Conservation (phyloP, 2,113 vertebrate genomes). For the Gyps fulvus region DNA sequence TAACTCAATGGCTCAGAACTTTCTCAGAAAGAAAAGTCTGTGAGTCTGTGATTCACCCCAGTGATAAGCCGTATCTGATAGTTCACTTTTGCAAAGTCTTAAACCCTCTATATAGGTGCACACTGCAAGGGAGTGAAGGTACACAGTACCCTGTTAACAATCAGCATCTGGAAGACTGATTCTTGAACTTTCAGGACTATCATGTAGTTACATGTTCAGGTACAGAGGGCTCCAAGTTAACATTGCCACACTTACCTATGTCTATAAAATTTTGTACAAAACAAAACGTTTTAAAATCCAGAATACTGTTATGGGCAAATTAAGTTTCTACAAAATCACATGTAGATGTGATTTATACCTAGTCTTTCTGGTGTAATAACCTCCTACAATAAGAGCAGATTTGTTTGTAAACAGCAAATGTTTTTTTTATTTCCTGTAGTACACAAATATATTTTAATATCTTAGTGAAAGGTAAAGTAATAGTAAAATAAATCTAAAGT, state of each 20-base stretch:
- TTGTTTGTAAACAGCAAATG: neutral
- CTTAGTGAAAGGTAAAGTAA: neutral
- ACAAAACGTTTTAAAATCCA: neutral
- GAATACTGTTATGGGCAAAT: neutral
- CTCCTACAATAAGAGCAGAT: neutral
- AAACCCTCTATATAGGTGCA: neutral
- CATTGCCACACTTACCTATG: neutral
- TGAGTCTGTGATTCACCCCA: neutral
- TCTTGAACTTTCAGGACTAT: neutral
- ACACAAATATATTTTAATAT: neutral
- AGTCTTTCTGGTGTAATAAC: neutral
- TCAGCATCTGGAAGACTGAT: neutral
- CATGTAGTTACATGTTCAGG: fast-evolving
- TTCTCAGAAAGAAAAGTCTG: neutral
- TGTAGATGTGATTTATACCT: neutral
- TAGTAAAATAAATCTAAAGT: neutral
- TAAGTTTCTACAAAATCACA: neutral
- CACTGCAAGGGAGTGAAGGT: neutral
- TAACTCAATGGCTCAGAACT: neutral
- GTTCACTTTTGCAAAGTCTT: neutral
- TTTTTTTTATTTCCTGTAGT: neutral
- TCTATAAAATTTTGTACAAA: neutral
- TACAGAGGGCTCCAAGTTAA: neutral
- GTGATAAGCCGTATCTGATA: fast-evolving
- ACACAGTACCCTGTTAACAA: neutral